Conservation (phyloP, 2,113 vertebrate genomes). For the Theristicus caerulescens region DNA sequence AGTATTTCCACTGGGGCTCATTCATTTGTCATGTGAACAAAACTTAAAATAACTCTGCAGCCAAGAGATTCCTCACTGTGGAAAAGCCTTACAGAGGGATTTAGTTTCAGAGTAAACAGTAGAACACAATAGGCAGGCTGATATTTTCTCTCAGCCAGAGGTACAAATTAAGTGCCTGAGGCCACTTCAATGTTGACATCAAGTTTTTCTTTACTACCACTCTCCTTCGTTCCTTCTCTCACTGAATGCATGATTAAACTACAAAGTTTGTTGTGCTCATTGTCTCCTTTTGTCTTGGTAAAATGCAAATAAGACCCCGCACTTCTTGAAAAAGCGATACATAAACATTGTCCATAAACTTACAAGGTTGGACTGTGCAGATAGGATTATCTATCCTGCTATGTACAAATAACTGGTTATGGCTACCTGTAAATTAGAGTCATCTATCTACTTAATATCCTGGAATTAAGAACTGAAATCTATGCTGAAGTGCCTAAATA, state of each 20-base stretch:
- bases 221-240: background rate
- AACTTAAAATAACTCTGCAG: background rate
- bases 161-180: background rate
- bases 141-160: background rate
- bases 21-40: background rate
- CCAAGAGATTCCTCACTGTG: background rate
- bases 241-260: background rate
- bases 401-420: background rate
- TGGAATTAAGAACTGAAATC: background rate
- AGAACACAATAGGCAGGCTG: background rate
- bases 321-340: background rate
- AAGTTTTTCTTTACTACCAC: background rate
- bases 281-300: background rate
- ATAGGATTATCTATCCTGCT: background rate
- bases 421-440: background rate
- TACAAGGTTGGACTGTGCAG: background rate
- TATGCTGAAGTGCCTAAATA: background rate
- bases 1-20: background rate
- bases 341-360: background rate
- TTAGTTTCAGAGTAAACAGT: background rate
- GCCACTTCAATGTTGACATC: background rate
- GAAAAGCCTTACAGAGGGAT: background rate
- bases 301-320: rapidly evolving
- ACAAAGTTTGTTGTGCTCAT: background rate
- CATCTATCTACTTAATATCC: background rate